Evolutionary conservation across 2,797 vertebrate genomes (phyloP), one percentile per base, ranked within the genome.

Genomic region (Neoniphon sammara): DNA sequence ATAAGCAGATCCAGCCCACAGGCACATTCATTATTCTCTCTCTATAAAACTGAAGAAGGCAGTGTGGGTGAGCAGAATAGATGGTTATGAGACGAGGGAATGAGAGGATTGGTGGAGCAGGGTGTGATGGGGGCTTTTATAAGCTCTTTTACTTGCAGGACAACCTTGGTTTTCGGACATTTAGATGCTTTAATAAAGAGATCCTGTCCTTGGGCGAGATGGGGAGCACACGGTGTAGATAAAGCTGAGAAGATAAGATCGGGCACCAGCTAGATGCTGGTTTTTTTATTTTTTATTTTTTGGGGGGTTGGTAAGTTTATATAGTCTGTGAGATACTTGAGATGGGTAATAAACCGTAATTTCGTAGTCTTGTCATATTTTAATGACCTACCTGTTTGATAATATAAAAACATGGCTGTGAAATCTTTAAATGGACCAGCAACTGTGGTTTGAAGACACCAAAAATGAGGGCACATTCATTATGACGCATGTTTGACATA

Each of bases 41-140:
- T 8, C 50, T 71, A 15, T 72, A 47, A 8, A 80, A 69, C 27
- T 55, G n/a, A 31, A 75, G 73, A 50, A 57, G 69, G 52, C 42
- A 30, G 36, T 27, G 53, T 71, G 69, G 70, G 80, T 78, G 69
- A 69, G 59, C 69, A 74, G 76, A 83, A 50, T 61, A 64, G 56
- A 36, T 77, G 67, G 64, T 75, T 81, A 47, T 69, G 70, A 81
- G 66, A 61, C 62, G 36, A 8, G 70, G 36, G 75, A 78, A 57
- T 21, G 39, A 57, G 77, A 75, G 62, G 63, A 55, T 67, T 66
- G 15, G 42, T 66, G 44, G 52, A 86, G 59, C n/a, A 0, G n/a
- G 14, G 34, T 47, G 50, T 21, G 69, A 81, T 60, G 27, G 52
- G 74, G 46, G 21, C 9, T 80, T 50, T 21, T 78, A 36, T 63